Evolutionary conservation across 2,888 invertebrate species (phyloP), one percentile per base, ranked within the genome.

Genomic region (Caenorhabditis sp.): DNA sequence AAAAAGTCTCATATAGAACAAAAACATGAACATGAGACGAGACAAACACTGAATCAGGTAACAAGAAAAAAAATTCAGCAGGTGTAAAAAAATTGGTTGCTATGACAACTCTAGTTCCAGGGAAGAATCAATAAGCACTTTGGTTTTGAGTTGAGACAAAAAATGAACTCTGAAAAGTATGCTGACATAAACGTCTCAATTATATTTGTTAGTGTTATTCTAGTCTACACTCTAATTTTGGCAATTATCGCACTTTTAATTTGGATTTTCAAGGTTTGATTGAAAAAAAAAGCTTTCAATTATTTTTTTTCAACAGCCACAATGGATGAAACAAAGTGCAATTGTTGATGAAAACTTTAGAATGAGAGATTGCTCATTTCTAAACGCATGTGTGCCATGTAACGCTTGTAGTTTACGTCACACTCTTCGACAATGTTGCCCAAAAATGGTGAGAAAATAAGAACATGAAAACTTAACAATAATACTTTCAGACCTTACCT

Each of bases 351-450:
- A 26, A 3, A 8, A 54, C 12, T 62, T 62, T 0, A 37, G 49
- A 66, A 65, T 70, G 69, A 26, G 65, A 21, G 69, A 70, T 43
- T 70, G 58, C 36, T 66, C 69, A 21, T 70, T 62, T 49, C 24
- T 70, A 0, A 70, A 65, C 19, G 61, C 54, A 1, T 70, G 65
- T 37, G 3, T 58, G 1, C 65, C 69, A 17, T 70, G 69, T 37
- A 65, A 37, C n/a, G 58, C 65, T 4, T 70, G 69, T 49, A 61
- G 58, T 53, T 70, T 70, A 10, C 51, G 69, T 19, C 37, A 26
- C 14, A 37, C 31, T 31, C 24, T 70, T 14, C 51, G 58, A 19
- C 26, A 31, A 17, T 62, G 58, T 27, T 70, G 62, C 26, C 69
- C 69, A 0, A 65, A 62, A 70, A 43, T 43, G 43, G 31, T 31